These are phyloP conservation scores for Meloidogyne exigua DNA, from an alignment of 1,140 invertebrate genomes.

Conservation along the genomic window DNA sequence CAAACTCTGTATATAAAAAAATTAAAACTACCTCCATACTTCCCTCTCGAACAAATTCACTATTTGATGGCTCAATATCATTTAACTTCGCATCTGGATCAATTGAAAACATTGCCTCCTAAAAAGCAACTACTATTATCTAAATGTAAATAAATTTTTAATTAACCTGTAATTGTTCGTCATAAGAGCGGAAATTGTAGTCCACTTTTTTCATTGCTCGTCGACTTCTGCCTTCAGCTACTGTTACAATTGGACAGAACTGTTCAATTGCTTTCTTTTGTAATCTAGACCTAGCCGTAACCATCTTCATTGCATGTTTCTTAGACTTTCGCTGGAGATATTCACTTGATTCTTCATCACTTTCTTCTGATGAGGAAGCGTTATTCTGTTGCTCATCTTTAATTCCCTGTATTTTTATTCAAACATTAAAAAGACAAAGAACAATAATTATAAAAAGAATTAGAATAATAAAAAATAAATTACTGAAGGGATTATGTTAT, in stretches of 20 bases:
- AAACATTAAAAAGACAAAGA: background rate
- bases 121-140: background rate
- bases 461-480: background rate
- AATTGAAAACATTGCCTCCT: conserved; percentile 49
- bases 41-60: conserved; percentile 38
- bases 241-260: conserved; percentile 48
- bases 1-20: no score
- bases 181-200: conserved; percentile 57
- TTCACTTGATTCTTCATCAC: conserved; percentile 39
- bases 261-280: conserved; percentile 12
- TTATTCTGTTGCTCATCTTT: background rate
- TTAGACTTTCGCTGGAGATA: conserved; percentile 55
- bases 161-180: conserved; percentile 52
- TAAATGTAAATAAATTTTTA: background rate
- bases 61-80: conserved; percentile 9
- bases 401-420: background rate
- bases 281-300: conserved; percentile 29
- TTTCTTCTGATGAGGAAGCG: conserved; percentile 9
- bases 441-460: background rate
- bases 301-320: conserved; percentile 49
- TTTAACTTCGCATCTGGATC: conserved; percentile 32
- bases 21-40: conserved; percentile 30
- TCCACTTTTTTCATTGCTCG: conserved; percentile 51
- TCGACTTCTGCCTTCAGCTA: conserved; percentile 53
- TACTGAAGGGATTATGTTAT: conserved; percentile 52